phyloP scores from a whole-genome alignment of 1,140 invertebrate species.

The Oryzaephilus surinamensis region DNA sequence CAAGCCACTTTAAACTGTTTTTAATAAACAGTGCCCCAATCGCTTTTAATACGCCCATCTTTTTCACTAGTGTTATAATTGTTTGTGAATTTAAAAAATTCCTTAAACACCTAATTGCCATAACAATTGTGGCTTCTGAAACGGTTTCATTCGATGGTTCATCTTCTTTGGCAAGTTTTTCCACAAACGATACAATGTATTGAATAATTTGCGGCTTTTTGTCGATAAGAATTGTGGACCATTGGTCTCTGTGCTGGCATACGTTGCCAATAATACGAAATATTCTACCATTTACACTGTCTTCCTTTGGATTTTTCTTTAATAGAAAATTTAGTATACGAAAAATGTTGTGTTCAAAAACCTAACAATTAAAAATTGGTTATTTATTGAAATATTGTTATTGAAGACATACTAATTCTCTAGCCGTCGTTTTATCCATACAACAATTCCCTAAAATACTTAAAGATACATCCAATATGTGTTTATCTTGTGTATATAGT shows the following conservation, averaged over 20 bases:
- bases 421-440: constrained; percentile 37
- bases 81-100: constrained; percentile 20
- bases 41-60: constrained; percentile 23
- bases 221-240: constrained; percentile 20
- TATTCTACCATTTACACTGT: constrained; percentile 29
- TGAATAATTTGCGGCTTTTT: constrained; percentile 23
- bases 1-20: constrained; percentile 19
- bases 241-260: constrained; percentile 26
- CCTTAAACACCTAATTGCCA: constrained; percentile 21
- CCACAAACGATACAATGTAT: constrained; percentile 23
- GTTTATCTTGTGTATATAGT: constrained; percentile 34
- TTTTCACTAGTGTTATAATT: constrained; percentile 17
- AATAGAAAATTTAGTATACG: neutral
- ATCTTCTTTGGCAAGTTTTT: constrained; percentile 12
- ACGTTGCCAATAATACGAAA: constrained; percentile 33
- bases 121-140: constrained; percentile 23
- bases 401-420: constrained; percentile 23
- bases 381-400: neutral
- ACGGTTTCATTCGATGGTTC: constrained; percentile 10
- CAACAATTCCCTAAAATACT: constrained; percentile 50
- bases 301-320: constrained; percentile 24
- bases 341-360: constrained; percentile 3
- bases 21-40: constrained; percentile 28
- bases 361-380: neutral
- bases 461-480: constrained; percentile 38